Percentiles rank a stretch among this genome's conserved stretches.
Evolutionary conservation across 2,113 vertebrate species (phyloP).

Genomic region (Clinocottus analis): DNA sequence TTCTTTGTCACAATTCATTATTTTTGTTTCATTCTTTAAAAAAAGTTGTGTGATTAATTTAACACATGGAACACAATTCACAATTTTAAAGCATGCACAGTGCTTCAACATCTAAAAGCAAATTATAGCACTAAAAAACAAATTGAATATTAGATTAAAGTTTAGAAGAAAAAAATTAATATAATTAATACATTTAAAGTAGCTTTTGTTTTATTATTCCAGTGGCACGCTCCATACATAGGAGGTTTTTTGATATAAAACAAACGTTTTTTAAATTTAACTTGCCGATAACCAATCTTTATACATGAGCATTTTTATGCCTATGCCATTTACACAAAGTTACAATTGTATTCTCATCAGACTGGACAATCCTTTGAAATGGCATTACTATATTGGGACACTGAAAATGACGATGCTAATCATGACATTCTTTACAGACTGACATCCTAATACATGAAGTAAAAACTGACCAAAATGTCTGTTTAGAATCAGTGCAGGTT

Average conservation of each 20-base stretch:
- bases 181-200: neutral
- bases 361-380: neutral
- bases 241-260: neutral
- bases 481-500: neutral
- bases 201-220: conserved; percentile 1
- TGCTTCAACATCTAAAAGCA: neutral
- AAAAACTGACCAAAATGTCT: conserved; percentile 22
- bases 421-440: neutral
- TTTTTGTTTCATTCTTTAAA: neutral
- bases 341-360: neutral
- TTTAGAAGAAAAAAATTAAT: neutral
- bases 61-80: neutral
- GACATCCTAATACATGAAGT: neutral
- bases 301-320: neutral
- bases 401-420: neutral
- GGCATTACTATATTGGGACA: neutral
- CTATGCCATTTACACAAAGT: neutral
- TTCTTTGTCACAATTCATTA: neutral
- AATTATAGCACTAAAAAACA: neutral
- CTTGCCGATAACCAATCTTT: neutral
- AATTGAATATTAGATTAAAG: neutral
- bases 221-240: neutral
- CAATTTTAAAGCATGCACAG: neutral
- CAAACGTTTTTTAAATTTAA: neutral
- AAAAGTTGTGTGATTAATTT: neutral